Evolutionary conservation across 2,797 vertebrate species (phyloP).

Genomic region (Limnodromus scolopaceus): DNA sequence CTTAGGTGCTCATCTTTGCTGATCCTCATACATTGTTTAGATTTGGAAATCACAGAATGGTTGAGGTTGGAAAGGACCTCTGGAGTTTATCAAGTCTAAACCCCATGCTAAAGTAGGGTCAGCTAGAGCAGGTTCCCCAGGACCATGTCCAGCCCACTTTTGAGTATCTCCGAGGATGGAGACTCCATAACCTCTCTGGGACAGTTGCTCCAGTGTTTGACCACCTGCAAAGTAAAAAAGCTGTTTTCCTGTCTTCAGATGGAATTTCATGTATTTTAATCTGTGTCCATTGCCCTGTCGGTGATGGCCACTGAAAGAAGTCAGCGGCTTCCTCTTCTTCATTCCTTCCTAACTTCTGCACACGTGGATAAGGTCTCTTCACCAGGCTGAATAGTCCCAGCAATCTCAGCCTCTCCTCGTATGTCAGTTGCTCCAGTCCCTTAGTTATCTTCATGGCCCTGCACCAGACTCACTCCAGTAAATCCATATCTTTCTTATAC

Average conservation of each 20-base stretch:
- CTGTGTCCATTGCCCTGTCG: background rate
- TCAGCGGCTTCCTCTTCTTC: background rate
- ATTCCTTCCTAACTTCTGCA: background rate
- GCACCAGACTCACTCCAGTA: background rate
- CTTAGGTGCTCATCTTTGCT: background rate
- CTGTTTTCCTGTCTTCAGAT: background rate
- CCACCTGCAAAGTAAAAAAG: background rate
- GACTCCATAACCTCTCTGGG: background rate
- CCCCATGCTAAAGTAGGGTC: background rate
- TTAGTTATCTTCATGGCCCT: background rate
- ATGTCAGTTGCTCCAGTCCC: background rate
- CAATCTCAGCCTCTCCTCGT: background rate
- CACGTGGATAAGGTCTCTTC: background rate
- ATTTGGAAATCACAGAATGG: background rate
- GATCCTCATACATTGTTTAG: background rate
- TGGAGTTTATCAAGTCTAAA: background rate
- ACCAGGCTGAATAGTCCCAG: background rate
- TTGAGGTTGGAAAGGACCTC: background rate
- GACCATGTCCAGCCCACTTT: background rate
- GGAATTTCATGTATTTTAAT: background rate
- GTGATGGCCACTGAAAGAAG: background rate
- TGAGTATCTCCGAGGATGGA: background rate
- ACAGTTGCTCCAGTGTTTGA: background rate
- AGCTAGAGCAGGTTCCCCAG: background rate
- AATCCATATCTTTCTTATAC: background rate